Evolutionary conservation across 2,113 vertebrate species (phyloP).

Genomic region (Aplodontia rufa): DNA sequence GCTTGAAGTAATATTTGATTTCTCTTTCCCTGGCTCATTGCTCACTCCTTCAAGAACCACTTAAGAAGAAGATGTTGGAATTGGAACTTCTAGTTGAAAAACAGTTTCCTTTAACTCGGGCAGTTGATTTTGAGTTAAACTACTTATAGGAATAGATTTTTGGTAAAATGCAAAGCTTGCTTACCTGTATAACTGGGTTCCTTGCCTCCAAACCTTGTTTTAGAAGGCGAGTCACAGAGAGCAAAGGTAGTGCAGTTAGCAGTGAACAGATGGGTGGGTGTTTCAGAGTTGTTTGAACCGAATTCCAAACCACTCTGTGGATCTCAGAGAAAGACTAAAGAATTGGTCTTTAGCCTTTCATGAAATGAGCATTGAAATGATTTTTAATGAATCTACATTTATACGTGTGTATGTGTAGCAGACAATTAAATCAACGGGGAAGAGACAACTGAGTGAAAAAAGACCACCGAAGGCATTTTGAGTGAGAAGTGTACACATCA

Average conservation of each 20-base stretch:
- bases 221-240: neutral
- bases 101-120: neutral
- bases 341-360: neutral
- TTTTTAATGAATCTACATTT: conserved; percentile 20
- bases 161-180: neutral
- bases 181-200: neutral
- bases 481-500: neutral
- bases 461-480: neutral
- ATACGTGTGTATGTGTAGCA: neutral
- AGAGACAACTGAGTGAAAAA: neutral
- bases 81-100: neutral
- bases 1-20: conserved; percentile 47
- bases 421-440: neutral
- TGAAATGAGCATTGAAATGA: conserved; percentile 52
- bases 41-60: conserved; percentile 25
- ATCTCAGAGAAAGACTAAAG: conserved; percentile 50
- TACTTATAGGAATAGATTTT: neutral
- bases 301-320: conserved; percentile 18
- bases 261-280: conserved; percentile 55
- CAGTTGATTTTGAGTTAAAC: conserved; percentile 20
- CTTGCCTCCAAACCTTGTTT: neutral
- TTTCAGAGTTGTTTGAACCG: conserved; percentile 23
- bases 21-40: conserved; percentile 25
- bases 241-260: conserved; percentile 25
- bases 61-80: conserved; percentile 35